A percentile compares a stretch with the other conserved stretches of the same genome.
phyloP scores from a whole-genome alignment of 2,113 vertebrate species.

The Globicephala melas region DNA sequence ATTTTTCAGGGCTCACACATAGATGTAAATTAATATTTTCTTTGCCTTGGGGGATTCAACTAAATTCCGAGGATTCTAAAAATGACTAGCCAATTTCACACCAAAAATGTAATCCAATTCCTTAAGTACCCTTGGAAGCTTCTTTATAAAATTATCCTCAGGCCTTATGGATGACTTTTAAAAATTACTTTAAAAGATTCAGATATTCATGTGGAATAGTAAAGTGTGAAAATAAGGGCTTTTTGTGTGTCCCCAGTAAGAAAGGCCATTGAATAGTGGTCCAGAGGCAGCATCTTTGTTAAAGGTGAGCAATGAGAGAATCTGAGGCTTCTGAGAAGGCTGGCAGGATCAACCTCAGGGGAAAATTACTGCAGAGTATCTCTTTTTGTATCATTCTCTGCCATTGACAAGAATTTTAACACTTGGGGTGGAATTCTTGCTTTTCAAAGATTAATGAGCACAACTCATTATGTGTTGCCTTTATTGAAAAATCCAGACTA shows the following conservation, averaged over 20 bases:
- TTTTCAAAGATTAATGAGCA: neutral
- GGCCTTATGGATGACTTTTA: neutral
- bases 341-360: rapidly evolving
- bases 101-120: neutral
- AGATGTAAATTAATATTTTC: neutral
- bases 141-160: neutral
- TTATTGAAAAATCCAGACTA: neutral
- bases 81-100: neutral
- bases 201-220: neutral
- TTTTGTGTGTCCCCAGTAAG: neutral
- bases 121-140: neutral
- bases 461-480: neutral
- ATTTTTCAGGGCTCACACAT: neutral
- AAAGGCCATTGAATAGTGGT: rapidly evolving
- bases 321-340: rapidly evolving
- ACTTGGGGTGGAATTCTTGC: neutral
- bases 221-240: neutral
- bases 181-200: neutral
- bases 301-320: neutral
- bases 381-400: neutral
- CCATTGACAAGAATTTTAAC: neutral
- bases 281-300: rapidly evolving
- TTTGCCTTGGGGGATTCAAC: neutral
- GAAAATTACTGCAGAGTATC: neutral
- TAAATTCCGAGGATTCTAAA: neutral